Base-by-base conservation (phyloP, 2,888 invertebrate species). In the Tupiocoris notatus region DNA sequence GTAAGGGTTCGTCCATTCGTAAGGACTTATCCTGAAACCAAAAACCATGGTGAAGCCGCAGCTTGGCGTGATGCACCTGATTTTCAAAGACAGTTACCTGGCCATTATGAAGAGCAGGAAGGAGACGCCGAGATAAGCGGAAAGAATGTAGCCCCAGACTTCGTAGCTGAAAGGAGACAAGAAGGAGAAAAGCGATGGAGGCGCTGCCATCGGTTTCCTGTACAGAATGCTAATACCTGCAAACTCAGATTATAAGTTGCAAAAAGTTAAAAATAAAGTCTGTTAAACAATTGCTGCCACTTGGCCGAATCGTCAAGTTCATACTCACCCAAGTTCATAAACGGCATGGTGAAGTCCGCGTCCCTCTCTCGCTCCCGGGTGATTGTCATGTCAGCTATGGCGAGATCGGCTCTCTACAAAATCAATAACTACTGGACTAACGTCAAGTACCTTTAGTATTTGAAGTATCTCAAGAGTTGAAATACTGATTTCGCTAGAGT, bases 271-370 rank as follows among this genome's bases (percentile, higher is more conserved):
- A n/a, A n/a, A n/a, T n/a, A n/a, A n/a, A n/a, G n/a, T n/a, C n/a
- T n/a, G n/a, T n/a, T n/a, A n/a, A n/a, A n/a, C n/a, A n/a, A n/a
- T n/a, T n/a, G n/a, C n/a, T n/a, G n/a, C n/a, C n/a, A n/a, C n/a
- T n/a, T n/a, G n/a, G n/a, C n/a, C n/a, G 17, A 59, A 59, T 59
- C 16, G 3, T 16, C 7, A 16, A 59, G 17, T 7, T 64, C 24
- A 18, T 3, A 25, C 79, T 83, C 83, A 88, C 89, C 91, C 80
- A 97, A 87, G 84, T 94, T 95, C 93, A 98, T 95, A 83, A 96
- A 98, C 0, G 97, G 97, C 85, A 93, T 94, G 0, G 96, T 96
- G 82, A 98, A 98, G 84, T 97, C 96, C 0, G 95, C 95, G 18
- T 91, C 94, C 82, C 88, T 89, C 83, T 96, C 94, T 54, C 98